These are phyloP conservation scores for Egretta garzetta DNA, from an alignment of 2,113 vertebrate genomes.

Conservation along the genomic window DNA sequence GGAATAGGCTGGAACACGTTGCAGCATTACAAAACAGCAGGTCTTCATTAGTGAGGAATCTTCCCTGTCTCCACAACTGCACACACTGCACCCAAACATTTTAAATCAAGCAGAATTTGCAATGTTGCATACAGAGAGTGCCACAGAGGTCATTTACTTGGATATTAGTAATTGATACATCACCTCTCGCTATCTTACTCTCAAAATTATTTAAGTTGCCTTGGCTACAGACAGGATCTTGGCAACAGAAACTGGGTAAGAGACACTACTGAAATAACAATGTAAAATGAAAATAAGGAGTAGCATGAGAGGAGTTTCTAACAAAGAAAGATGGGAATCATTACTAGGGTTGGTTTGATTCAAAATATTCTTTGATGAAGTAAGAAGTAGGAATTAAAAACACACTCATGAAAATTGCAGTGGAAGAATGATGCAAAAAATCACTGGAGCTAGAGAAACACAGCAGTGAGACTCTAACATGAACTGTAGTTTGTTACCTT, in stretches of 20 bases:
- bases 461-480: not conserved
- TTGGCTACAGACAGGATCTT: slow-evolving; percentile 48
- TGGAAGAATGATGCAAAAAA: not conserved
- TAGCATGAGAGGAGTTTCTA: not conserved
- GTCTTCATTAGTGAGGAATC: slow-evolving; percentile 53
- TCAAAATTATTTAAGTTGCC: slow-evolving; percentile 42
- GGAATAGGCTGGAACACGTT: slow-evolving; percentile 46
- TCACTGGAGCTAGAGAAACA: not conserved
- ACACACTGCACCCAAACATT: not conserved
- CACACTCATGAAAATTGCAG: not conserved
- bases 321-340: not conserved
- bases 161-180: slow-evolving; percentile 35
- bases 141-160: not conserved
- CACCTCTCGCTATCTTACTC: not conserved
- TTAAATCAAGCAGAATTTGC: slow-evolving; percentile 11
- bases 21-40: slow-evolving; percentile 52
- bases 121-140: not conserved
- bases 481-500: not conserved
- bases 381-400: not conserved
- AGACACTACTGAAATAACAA: slow-evolving; percentile 36
- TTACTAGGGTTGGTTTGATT: not conserved
- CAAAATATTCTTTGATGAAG: not conserved
- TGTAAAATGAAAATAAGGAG: slow-evolving; percentile 10
- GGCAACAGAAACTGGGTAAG: not conserved
- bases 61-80: slow-evolving; percentile 18